phyloP scores from a whole-genome alignment of 1,140 invertebrate genomes.

The Trichogramma pretiosum region DNA sequence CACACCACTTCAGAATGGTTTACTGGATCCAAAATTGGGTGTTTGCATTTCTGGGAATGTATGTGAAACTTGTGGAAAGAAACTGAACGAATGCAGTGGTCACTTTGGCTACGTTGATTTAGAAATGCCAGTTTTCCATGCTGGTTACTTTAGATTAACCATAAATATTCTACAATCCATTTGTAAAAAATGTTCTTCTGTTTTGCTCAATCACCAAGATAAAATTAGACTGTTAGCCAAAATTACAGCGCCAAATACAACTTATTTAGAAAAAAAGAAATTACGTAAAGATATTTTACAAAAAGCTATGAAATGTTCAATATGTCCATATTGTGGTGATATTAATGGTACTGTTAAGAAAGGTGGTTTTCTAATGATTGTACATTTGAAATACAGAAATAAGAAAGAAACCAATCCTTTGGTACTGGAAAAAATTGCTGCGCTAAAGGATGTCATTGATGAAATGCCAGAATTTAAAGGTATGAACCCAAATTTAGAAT shows the following conservation, averaged over 20 bases:
- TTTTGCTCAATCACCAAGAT: conserved; percentile 60
- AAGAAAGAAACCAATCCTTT: conserved; percentile 62
- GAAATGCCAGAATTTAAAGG: no score
- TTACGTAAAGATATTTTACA: conserved; percentile 71
- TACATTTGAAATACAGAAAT: conserved; percentile 79
- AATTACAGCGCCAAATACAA: conserved; percentile 69
- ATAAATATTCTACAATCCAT: conserved; percentile 92
- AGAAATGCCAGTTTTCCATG: conserved; percentile 92
- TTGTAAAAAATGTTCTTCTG: conserved; percentile 83
- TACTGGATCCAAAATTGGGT: conserved; percentile 82
- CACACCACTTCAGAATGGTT: conserved; percentile 74
- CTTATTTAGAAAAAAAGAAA: conserved; percentile 74
- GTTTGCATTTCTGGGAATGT: conserved; percentile 69
- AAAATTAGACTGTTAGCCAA: conserved; percentile 56
- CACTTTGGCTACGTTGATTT: conserved; percentile 97
- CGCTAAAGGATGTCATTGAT: conserved; percentile 51
- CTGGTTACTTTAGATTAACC: conserved; percentile 89
- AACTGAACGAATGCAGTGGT: conserved; percentile 87
- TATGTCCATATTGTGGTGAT: conserved; percentile 68
- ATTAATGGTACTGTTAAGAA: conserved; percentile 87
- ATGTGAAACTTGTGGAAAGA: conserved; percentile 89
- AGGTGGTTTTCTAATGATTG: conserved; percentile 80
- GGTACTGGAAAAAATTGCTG: conserved; percentile 52
- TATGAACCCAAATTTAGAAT: conserved; percentile 59
- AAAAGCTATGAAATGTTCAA: conserved; percentile 67